phyloP scores from a whole-genome alignment of 1,140 invertebrate species.

The Sitophilus oryzae region DNA sequence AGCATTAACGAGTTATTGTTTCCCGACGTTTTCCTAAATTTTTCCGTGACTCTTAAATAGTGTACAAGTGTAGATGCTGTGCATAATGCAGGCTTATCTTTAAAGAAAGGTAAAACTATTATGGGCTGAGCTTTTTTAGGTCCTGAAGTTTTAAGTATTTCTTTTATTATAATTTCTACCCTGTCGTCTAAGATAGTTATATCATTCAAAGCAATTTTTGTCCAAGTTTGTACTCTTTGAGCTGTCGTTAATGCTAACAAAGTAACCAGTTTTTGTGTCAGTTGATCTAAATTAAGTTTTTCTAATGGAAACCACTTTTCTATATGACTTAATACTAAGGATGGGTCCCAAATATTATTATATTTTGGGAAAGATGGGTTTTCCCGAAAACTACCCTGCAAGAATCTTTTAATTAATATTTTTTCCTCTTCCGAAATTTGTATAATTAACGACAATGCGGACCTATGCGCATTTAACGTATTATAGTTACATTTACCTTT shows the following conservation, averaged over 20 bases:
- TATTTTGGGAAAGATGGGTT: slow-evolving; percentile 2
- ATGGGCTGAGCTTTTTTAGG: too few species aligned
- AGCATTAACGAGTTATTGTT: too few species aligned
- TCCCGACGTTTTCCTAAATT: too few species aligned
- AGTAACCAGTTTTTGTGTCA: slow-evolving; percentile 15
- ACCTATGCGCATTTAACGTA: neutral
- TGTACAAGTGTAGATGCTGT: too few species aligned
- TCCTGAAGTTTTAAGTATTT: too few species aligned
- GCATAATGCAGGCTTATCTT: neutral
- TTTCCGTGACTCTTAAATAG: too few species aligned
- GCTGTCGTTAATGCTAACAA: neutral
- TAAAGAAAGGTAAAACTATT: neutral
- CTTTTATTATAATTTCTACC: neutral
- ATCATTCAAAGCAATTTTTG: too few species aligned
- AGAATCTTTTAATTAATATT: slow-evolving; percentile 7
- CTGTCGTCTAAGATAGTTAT: neutral
- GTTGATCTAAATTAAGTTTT: neutral
- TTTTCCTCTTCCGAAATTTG: too few species aligned
- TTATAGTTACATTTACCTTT: slow-evolving; percentile 1
- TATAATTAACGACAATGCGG: too few species aligned
- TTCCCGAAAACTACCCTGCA: too few species aligned
- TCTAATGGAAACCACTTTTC: slow-evolving; percentile 6
- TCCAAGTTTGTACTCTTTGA: slow-evolving; percentile 4
- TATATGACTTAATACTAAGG: neutral
- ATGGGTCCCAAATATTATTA: slow-evolving; percentile 3